Percentiles rank a stretch among this genome's conserved stretches.
Evolutionary conservation across 2,797 vertebrate species (phyloP).

Genomic region (Ctenopoma multispine): DNA sequence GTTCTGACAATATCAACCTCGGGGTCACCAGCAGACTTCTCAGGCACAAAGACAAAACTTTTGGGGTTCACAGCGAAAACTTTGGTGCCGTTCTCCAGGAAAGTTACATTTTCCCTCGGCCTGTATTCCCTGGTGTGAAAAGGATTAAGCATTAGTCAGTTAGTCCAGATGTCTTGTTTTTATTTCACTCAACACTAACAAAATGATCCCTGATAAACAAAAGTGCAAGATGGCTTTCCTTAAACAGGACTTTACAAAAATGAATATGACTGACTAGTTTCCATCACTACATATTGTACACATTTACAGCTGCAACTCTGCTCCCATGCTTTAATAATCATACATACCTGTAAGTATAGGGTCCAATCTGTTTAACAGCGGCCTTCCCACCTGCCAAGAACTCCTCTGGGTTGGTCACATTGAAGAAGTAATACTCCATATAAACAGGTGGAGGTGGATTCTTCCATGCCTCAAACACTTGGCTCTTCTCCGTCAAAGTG

Average conservation of each 20-base stretch:
- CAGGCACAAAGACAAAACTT: slow-evolving; percentile 84
- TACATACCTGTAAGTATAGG: slow-evolving; percentile 87
- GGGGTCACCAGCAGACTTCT: slow-evolving; percentile 85
- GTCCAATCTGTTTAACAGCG: slow-evolving; percentile 83
- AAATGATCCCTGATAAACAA: slow-evolving; percentile 11
- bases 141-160: slow-evolving; percentile 16
- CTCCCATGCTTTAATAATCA: background rate
- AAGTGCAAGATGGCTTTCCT: slow-evolving; percentile 6
- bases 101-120: slow-evolving; percentile 85
- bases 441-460: slow-evolving; percentile 87
- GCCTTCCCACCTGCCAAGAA: slow-evolving; percentile 83
- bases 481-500: slow-evolving; percentile 83
- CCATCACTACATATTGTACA: background rate
- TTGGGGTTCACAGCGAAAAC: slow-evolving; percentile 86
- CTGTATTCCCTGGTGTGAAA: slow-evolving; percentile 83
- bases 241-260: background rate
- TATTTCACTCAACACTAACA: slow-evolving; percentile 20
- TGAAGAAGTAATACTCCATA: slow-evolving; percentile 90
- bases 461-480: slow-evolving; percentile 85
- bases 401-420: slow-evolving; percentile 84
- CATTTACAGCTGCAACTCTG: background rate
- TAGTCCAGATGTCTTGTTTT: slow-evolving; percentile 48
- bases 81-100: slow-evolving; percentile 87
- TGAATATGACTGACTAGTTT: background rate
- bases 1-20: slow-evolving; percentile 81